Evolutionary conservation across 2,797 vertebrate genomes (phyloP), one percentile per base, ranked within the genome.

Genomic region (Spondyliosoma cantharus): DNA sequence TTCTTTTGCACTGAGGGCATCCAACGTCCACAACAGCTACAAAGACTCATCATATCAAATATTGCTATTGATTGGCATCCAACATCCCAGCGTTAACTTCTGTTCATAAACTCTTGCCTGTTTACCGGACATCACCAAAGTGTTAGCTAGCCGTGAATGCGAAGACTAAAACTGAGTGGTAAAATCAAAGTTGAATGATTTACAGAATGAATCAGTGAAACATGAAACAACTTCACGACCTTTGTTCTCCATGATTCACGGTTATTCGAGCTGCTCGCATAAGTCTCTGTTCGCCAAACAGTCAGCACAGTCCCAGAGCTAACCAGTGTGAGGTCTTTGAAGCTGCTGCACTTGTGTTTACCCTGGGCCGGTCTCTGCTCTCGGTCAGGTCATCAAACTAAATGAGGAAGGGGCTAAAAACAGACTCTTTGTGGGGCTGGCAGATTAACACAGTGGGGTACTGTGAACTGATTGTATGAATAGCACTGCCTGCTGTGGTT

Each of bases 271-370:
- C 59, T 61, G 53, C 43, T 63, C 61, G 2, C 72, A 74, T 43
- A 80, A 85, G 78, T 74, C 76, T 82, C 27, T 1, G 59, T 82
- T 57, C 77, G 66, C 77, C 78, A 81, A 85, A 85, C 43, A 69
- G 46, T 42, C 49, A 57, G 60, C 29, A 5, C 56, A 15, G 81
- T 77, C 65, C 80, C 77, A 56, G 76, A 12, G 67, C 67, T 73
- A 37, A 81, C 62, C 89, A 86, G 83, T 77, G 82, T 86, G 91
- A 78, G 81, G 76, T 80, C 90, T 92, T 91, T 93, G 91, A 93
- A 89, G 84, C 70, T 52, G 72, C 83, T 74, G 80, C 60, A 66
- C 59, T 83, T 72, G 80, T 93, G 90, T 92, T 93, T 93, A 88
- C 63, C 50, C 78, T 80, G 71, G 84, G 76, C 69, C 32, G 15